phyloP scores from a whole-genome alignment of 2,113 vertebrate species.

The Cyprinodon brontotheroides region DNA sequence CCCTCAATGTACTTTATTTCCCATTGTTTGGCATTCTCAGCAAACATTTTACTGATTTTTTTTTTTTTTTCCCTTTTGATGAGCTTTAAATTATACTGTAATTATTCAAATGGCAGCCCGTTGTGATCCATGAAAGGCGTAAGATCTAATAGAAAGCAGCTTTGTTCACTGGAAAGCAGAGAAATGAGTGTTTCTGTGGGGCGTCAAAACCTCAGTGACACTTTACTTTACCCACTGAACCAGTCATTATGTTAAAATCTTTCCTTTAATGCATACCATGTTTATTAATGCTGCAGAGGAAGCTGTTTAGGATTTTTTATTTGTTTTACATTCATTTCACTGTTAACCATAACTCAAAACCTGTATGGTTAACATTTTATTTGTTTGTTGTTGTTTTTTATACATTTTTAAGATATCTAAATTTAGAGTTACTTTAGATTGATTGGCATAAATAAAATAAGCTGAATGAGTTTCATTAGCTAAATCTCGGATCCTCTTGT shows the following conservation, averaged over 20 bases:
- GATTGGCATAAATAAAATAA: not conserved
- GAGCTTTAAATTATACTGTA: conserved; percentile 29
- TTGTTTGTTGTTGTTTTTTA: not conserved
- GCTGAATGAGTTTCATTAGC: not conserved
- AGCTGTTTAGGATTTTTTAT: conserved; percentile 1
- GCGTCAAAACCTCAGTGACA: conserved; percentile 13
- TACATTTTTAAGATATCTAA: too few species aligned
- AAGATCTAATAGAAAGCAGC: conserved; percentile 19
- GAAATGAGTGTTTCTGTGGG: conserved; percentile 17
- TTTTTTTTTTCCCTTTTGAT: conserved; percentile 9
- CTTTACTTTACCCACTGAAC: not conserved
- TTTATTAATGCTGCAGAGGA: conserved; percentile 34
- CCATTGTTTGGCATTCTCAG: conserved; percentile 3
- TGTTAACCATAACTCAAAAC: too few species aligned
- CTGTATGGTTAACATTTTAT: too few species aligned
- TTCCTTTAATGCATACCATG: conserved; percentile 30
- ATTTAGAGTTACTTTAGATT: not conserved
- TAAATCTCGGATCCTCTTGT: not conserved
- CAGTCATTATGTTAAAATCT: conserved; percentile 16
- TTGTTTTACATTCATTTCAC: conserved; percentile 25
- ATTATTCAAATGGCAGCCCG: conserved; percentile 22
- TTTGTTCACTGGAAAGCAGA: conserved; percentile 13
- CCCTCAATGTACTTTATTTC: conserved; percentile 7
- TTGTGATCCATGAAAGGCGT: conserved; percentile 33
- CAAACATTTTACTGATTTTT: conserved; percentile 5